These are phyloP conservation scores for Lycia hirtaria DNA, from an alignment of 2,888 invertebrate genomes.

Conservation along the genomic window DNA sequence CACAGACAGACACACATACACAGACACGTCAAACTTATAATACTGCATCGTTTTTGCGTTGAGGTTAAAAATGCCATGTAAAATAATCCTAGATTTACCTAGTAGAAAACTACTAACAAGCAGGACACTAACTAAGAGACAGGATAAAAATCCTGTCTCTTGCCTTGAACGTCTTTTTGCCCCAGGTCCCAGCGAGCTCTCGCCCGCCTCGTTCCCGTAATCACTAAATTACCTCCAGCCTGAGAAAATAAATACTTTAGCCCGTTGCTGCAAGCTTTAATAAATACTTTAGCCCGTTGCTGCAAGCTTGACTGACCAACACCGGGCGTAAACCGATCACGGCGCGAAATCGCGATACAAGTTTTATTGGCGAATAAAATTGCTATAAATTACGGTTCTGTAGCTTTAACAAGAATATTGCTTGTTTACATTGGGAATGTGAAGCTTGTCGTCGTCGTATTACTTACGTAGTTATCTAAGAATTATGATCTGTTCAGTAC, in stretches of 20 bases:
- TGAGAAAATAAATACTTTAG: slow-evolving; percentile 65
- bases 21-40: no score
- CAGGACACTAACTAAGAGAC: no score
- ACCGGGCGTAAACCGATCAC: slow-evolving; percentile 55
- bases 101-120: no score
- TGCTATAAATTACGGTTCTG: slow-evolving; percentile 30
- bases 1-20: no score
- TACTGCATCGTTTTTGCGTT: no score
- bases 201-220: slow-evolving; percentile 62
- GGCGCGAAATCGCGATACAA: slow-evolving; percentile 43
- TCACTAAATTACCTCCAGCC: slow-evolving; percentile 73
- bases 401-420: slow-evolving; percentile 5
- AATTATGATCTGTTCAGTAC: no score
- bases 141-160: no score
- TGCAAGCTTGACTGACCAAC: slow-evolving; percentile 50
- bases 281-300: slow-evolving; percentile 69
- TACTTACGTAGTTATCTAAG: not conserved
- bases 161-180: not conserved
- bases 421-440: not conserved
- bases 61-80: no score
- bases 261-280: slow-evolving; percentile 57
- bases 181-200: slow-evolving; percentile 33
- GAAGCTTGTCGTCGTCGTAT: not conserved
- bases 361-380: slow-evolving; percentile 27
- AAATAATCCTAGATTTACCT: no score